Conservation (phyloP, 2,113 vertebrate genomes). For the Setophaga kirtlandii region DNA sequence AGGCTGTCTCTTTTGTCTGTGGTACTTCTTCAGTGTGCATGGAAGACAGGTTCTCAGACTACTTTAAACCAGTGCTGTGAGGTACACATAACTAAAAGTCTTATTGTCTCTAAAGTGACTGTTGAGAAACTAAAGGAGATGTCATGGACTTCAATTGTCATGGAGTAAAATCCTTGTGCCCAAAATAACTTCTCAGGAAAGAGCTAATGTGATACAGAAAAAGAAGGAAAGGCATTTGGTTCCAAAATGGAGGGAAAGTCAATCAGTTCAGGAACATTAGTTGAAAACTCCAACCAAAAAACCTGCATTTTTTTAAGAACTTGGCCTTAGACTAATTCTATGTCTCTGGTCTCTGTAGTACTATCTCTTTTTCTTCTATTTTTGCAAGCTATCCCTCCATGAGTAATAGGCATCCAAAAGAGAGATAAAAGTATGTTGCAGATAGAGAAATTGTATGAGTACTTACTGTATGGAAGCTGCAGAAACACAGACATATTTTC, state of each 20-base stretch:
- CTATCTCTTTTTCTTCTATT: background rate
- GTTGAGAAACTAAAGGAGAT: background rate
- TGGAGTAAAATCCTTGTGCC: background rate
- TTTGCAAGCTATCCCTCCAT: background rate
- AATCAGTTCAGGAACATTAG: background rate
- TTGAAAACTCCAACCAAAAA: background rate
- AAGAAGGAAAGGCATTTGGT: background rate
- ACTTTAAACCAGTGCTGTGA: background rate
- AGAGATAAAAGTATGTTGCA: background rate
- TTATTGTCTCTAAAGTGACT: background rate
- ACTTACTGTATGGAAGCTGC: background rate
- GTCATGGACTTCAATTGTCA: background rate
- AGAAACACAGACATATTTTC: background rate
- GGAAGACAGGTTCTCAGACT: background rate
- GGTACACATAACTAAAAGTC: background rate
- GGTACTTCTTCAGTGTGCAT: background rate
- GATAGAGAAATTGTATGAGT: background rate
- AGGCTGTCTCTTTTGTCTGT: background rate
- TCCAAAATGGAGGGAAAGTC: background rate
- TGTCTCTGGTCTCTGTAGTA: background rate
- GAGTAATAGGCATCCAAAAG: background rate
- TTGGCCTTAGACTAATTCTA: background rate
- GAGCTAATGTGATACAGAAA: accelerated
- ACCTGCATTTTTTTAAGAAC: background rate
- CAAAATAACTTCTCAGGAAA: background rate